Conservation (phyloP, 2,888 invertebrate species). For the Operophtera brumata region DNA sequence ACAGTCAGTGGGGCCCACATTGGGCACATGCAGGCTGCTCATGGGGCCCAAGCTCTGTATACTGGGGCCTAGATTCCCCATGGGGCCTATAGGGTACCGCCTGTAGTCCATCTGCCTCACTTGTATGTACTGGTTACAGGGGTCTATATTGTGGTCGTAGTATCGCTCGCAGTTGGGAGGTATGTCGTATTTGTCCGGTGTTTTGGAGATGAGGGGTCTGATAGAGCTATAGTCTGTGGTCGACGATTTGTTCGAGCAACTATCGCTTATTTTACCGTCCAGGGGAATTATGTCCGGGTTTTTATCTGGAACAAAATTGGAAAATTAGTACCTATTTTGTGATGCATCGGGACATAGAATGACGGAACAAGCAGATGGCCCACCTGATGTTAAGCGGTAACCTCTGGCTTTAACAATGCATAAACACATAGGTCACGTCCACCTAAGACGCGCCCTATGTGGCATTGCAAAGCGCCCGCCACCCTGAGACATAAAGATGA, state of each 20-base stretch:
- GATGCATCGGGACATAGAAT: too few species aligned
- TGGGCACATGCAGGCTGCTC: slow-evolving; percentile 50
- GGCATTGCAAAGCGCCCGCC: too few species aligned
- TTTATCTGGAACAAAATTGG: slow-evolving; percentile 59
- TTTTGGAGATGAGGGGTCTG: slow-evolving; percentile 66
- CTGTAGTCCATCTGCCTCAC: slow-evolving; percentile 65
- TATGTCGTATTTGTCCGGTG: slow-evolving; percentile 65
- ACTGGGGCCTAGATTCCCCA: slow-evolving; percentile 45
- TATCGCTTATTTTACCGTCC: slow-evolving; percentile 74
- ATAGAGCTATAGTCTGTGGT: slow-evolving; percentile 72
- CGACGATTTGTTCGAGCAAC: slow-evolving; percentile 71
- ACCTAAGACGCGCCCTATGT: too few species aligned
- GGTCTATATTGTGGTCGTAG: slow-evolving; percentile 65
- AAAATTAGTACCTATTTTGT: background rate
- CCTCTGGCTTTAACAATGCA: too few species aligned
- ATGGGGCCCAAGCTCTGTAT: slow-evolving; percentile 56
- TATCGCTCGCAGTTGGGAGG: slow-evolving; percentile 60
- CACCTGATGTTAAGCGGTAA: too few species aligned
- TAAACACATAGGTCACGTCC: too few species aligned
- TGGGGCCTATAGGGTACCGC: slow-evolving; percentile 50
- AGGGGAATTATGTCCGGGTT: slow-evolving; percentile 76
- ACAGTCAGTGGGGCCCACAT: slow-evolving; percentile 49
- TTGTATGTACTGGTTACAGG: slow-evolving; percentile 69
- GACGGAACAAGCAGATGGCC: too few species aligned
- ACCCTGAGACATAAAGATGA: too few species aligned